Percentiles rank a stretch among this genome's conserved stretches.
These are phyloP conservation scores for Ephialtes manifestator DNA, from an alignment of 2,888 invertebrate species.

Conservation along the genomic window DNA sequence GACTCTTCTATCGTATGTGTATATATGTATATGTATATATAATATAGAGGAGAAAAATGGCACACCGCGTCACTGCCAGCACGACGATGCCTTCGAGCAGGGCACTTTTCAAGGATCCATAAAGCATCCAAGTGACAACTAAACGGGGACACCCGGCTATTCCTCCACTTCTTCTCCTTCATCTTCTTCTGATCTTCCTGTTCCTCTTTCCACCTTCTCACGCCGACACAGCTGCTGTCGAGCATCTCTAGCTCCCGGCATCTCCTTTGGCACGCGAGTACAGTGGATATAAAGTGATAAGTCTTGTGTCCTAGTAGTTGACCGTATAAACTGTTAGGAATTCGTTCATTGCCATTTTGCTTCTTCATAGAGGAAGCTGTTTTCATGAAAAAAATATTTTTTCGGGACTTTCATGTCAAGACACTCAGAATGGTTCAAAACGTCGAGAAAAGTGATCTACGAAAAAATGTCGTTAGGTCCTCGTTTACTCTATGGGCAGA, in stretches of 20 bases:
- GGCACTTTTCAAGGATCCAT: conserved; percentile 59
- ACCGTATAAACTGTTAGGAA: not conserved
- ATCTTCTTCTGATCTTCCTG: conserved; percentile 23
- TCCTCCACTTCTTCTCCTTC: conserved; percentile 23
- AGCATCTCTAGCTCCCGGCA: conserved; percentile 6
- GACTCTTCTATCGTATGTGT: not conserved
- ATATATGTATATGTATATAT: conserved; percentile 23
- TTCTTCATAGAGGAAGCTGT: too few relatives aligned
- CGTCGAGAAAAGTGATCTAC: too few relatives aligned
- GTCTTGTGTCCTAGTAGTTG: not conserved
- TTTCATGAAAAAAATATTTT: too few relatives aligned
- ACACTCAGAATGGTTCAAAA: too few relatives aligned
- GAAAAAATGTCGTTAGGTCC: too few relatives aligned
- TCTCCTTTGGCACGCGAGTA: conserved; percentile 26
- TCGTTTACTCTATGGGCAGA: too few relatives aligned
- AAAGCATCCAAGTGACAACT: conserved; percentile 54
- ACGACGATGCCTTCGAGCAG: conserved; percentile 12
- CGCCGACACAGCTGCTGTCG: conserved; percentile 17
- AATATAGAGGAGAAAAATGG: conserved; percentile 37
- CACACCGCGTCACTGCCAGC: conserved; percentile 34
- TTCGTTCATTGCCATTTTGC: not conserved
- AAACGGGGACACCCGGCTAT: conserved; percentile 42
- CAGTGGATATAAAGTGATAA: not conserved
- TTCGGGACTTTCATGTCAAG: too few relatives aligned
- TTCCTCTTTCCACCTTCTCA: conserved; percentile 16